These are phyloP conservation scores for Drosophila anomelani DNA, from an alignment of 2,888 invertebrate species.

Conservation along the genomic window DNA sequence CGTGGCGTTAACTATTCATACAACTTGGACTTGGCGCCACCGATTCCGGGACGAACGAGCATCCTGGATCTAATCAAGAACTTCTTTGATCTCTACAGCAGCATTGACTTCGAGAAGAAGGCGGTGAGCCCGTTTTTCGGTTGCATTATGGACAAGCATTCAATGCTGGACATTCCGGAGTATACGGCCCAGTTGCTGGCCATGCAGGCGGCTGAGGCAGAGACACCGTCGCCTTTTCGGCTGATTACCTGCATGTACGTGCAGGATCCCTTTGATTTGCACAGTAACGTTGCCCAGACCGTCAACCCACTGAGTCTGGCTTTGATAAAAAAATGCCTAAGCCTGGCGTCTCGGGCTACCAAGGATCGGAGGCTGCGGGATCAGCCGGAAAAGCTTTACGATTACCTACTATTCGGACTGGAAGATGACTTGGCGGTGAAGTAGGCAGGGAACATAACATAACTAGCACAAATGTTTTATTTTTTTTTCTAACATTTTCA, in stretches of 20 bases:
- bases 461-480: not conserved
- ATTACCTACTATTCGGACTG: slow-evolving; percentile 59
- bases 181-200: slow-evolving; percentile 60
- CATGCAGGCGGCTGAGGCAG: slow-evolving; percentile 30
- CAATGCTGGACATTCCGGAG: slow-evolving; percentile 50
- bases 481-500: not conserved
- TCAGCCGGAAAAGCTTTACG: slow-evolving; percentile 46
- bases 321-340: slow-evolving; percentile 67
- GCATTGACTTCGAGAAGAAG: slow-evolving; percentile 86
- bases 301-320: slow-evolving; percentile 63
- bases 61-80: slow-evolving; percentile 87
- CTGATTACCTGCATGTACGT: slow-evolving; percentile 69
- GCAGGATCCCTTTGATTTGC: slow-evolving; percentile 82
- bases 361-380: slow-evolving; percentile 19
- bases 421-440: slow-evolving; percentile 44
- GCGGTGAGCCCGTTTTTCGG: slow-evolving; percentile 89
- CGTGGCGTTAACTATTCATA: slow-evolving; percentile 72
- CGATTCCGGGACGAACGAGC: slow-evolving; percentile 68
- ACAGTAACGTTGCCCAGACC: slow-evolving; percentile 76
- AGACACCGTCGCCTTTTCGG: slow-evolving; percentile 46
- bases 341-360: slow-evolving; percentile 49
- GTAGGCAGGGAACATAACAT: not conserved
- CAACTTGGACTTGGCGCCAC: slow-evolving; percentile 66
- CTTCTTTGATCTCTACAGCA: slow-evolving; percentile 89
- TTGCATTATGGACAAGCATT: slow-evolving; percentile 82